A percentile compares a stretch with the other conserved stretches of the same genome.
phyloP scores from a whole-genome alignment of 2,797 vertebrate genomes.

The Vespertilio murinus region DNA sequence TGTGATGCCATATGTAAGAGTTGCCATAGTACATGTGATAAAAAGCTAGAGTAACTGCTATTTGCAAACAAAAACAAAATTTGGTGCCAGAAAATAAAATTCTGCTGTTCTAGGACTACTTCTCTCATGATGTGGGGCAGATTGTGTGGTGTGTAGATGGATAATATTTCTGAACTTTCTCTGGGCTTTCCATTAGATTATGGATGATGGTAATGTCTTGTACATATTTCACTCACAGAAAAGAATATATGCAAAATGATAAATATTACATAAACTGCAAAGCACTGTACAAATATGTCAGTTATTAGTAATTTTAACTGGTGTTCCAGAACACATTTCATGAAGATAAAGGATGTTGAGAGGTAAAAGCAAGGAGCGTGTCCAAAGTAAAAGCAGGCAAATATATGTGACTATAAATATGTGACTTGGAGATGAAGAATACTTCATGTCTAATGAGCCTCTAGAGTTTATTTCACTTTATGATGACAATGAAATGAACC shows the following conservation, averaged over 20 bases:
- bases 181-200: neutral
- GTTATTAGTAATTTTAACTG: neutral
- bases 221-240: neutral
- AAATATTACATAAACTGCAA: neutral
- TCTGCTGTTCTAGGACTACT: neutral
- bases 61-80: neutral
- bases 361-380: neutral
- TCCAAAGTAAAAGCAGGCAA: too few species aligned
- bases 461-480: neutral
- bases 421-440: too few species aligned
- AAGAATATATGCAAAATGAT: neutral
- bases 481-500: neutral
- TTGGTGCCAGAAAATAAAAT: neutral
- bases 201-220: neutral
- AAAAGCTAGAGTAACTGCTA: neutral
- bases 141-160: neutral
- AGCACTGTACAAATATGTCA: neutral
- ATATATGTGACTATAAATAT: too few species aligned
- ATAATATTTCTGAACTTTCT: neutral
- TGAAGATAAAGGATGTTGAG: neutral
- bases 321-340: neutral
- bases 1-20: neutral
- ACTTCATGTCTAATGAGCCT: neutral
- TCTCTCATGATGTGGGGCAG: neutral
- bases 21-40: neutral